Percentiles rank a stretch among this genome's conserved stretches.
Conservation (phyloP, 92 coral and sea anemone genomes). For the Muricea muricata region DNA sequence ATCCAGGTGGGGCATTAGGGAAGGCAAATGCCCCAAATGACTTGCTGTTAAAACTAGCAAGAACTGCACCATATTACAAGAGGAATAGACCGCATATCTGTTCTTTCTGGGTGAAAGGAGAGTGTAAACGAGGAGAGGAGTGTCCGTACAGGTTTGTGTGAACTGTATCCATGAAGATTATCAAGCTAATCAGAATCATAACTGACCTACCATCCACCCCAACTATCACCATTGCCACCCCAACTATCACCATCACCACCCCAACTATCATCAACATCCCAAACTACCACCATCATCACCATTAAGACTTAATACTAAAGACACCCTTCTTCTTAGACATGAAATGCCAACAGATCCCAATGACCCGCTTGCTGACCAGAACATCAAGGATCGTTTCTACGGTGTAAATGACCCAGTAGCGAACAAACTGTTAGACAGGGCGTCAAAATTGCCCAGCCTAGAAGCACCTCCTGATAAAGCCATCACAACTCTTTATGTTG, state of each 20-base stretch:
- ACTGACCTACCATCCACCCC: too few species aligned
- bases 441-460: conserved; percentile 82
- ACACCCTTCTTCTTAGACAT: conserved; percentile 69
- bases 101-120: conserved; percentile 99
- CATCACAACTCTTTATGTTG: conserved; percentile 94
- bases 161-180: not conserved
- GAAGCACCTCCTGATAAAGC: conserved; percentile 92
- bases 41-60: conserved; percentile 86
- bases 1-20: conserved; percentile 96
- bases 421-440: conserved; percentile 85
- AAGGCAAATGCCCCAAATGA: conserved; percentile 99
- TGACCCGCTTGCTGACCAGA: conserved; percentile 98
- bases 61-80: conserved; percentile 99
- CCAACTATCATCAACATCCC: not conserved
- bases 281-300: not conserved
- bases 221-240: too few species aligned
- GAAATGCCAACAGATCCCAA: conserved; percentile 99
- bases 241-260: too few species aligned
- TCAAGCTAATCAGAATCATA: not conserved
- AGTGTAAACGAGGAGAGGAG: conserved; percentile 98
- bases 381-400: conserved; percentile 97
- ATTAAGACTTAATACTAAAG: too few species aligned
- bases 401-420: conserved; percentile 99
- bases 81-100: conserved; percentile 97
- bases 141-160: conserved; percentile 92